Evolutionary conservation across 2,113 vertebrate species (phyloP).

Genomic region (Vicugna pacos): DNA sequence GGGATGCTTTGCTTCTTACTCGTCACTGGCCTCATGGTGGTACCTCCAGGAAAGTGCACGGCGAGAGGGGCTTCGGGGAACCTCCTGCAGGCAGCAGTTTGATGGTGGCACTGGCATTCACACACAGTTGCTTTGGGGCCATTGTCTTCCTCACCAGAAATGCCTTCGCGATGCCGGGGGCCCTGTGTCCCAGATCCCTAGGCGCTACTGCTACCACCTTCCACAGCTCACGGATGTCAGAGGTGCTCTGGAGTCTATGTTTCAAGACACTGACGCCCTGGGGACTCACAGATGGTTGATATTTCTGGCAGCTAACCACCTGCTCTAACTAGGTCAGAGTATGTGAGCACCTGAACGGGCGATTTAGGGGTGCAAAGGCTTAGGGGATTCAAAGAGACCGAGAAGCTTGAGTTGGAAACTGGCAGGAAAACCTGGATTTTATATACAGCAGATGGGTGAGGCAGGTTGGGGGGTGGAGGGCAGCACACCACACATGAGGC

Average conservation of each 20-base stretch:
- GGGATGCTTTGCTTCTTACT: background rate
- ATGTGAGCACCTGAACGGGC: background rate
- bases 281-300: background rate
- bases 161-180: background rate
- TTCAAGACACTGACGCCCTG: background rate
- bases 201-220: fast-evolving
- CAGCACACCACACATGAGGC: fast-evolving
- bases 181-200: background rate
- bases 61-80: background rate
- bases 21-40: background rate
- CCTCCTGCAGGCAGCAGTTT: background rate
- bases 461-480: background rate
- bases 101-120: background rate
- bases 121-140: background rate
- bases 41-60: background rate
- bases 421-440: background rate
- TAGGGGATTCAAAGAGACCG: background rate
- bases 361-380: background rate
- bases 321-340: background rate
- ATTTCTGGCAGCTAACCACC: slow-evolving; percentile 16
- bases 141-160: background rate
- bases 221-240: fast-evolving
- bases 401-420: background rate
- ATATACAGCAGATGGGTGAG: background rate
- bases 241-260: background rate